Evolutionary conservation across 2,797 vertebrate genomes (phyloP).

Genomic region (Scolopax bukidnonensis): DNA sequence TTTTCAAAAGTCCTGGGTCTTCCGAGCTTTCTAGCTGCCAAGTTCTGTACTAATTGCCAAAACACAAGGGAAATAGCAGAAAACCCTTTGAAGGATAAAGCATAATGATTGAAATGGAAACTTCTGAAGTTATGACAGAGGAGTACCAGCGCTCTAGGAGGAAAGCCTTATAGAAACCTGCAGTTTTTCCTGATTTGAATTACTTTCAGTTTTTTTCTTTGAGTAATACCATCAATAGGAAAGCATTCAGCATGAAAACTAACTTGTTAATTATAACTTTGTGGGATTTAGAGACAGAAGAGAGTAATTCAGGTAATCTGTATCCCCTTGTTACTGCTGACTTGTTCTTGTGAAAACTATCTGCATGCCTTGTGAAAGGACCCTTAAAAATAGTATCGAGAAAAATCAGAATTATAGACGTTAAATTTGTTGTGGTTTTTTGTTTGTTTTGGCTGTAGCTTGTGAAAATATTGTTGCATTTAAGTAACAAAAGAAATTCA

Average conservation of each 20-base stretch:
- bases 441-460: neutral
- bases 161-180: neutral
- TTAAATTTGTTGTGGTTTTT: neutral
- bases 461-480: neutral
- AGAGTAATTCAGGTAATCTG: neutral
- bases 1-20: neutral
- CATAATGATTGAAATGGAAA: neutral
- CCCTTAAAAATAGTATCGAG: neutral
- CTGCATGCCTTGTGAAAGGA: neutral
- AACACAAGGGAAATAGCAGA: neutral
- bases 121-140: neutral
- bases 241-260: neutral
- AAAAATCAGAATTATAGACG: neutral
- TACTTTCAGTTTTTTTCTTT: neutral
- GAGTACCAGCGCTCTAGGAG: neutral
- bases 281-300: neutral
- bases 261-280: neutral
- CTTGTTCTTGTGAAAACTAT: neutral
- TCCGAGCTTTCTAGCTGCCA: neutral
- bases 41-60: neutral
- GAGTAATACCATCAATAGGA: neutral
- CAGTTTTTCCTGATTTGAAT: neutral
- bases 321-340: neutral
- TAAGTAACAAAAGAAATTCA: neutral
- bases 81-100: neutral